Percentiles rank a stretch among this genome's conserved stretches.
Evolutionary conservation across 2,888 invertebrate species (phyloP).

Genomic region (Cerceris ruficornis): DNA sequence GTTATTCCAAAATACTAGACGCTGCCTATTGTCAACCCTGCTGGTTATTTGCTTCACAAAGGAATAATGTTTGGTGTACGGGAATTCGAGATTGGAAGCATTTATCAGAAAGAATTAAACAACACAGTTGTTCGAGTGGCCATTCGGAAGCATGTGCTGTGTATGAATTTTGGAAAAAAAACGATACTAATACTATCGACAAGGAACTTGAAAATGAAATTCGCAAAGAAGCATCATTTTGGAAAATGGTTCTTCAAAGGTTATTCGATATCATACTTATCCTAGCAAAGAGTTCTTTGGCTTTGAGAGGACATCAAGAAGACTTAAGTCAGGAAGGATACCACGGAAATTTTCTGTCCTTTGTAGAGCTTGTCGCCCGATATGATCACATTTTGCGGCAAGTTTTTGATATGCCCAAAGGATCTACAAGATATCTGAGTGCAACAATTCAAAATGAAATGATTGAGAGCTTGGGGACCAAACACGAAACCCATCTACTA

Average conservation of each 20-base stretch:
- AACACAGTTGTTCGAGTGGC: background rate
- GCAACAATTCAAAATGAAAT: too few species aligned
- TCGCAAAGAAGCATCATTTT: background rate
- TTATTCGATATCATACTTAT: background rate
- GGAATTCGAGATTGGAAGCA: background rate
- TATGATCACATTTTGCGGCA: background rate
- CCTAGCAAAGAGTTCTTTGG: background rate
- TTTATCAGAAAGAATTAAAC: too few species aligned
- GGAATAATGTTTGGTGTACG: background rate
- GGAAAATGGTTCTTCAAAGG: background rate
- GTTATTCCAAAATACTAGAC: slow-evolving; percentile 1
- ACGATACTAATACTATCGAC: slow-evolving; percentile 1
- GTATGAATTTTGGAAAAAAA: background rate
- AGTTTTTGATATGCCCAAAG: background rate
- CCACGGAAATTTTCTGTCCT: slow-evolving; percentile 1
- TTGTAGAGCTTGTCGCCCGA: slow-evolving; percentile 1
- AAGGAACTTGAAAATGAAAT: background rate
- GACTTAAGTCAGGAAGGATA: slow-evolving; percentile 1
- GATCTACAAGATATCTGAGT: too few species aligned
- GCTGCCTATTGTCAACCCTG: slow-evolving; percentile 1
- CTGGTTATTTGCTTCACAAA: slow-evolving; percentile 1
- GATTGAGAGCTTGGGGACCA: too few species aligned
- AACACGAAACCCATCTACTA: too few species aligned
- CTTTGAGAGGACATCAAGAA: slow-evolving; percentile 1
- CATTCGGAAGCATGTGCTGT: slow-evolving; percentile 1